Base-by-base conservation (phyloP, 2,888 invertebrate genomes). In the Parasteatoda lunata region DNA sequence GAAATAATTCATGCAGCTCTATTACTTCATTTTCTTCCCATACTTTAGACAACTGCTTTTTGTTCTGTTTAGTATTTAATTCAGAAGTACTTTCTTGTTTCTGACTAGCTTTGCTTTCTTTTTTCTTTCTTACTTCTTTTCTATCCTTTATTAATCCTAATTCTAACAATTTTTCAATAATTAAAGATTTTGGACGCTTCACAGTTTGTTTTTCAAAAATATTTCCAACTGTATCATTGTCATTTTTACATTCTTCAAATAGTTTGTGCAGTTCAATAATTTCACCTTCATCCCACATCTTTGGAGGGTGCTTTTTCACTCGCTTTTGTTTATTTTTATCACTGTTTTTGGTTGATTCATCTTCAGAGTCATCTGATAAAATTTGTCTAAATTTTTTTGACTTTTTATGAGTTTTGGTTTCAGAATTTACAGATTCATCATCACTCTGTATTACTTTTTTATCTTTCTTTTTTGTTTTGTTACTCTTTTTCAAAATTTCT, bases 21-120 rank as follows among this genome's bases (percentile, higher is more conserved):
- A 95, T 94, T 92, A 98, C 97, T 91, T 98, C 95, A 90, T 95
- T 95, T 91, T 97, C 97, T 15, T 94, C 94, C 98, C 98, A 98
- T 13, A 73, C 45, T 68, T 77, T 78, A 11, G 65, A 65, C 6
- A 64, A 13, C 15, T 48, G 54, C 49, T 83, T 76, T 66, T 72
- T 68, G n/a, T 45, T 48, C 59, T 52, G 30, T 48, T 45, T 13
- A 30, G 30, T 30, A 15, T 72, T 59, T 47, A 70, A 8, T n/a
- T 52, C 30, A 54, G 73, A 73, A 11, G 8, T 52, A 52, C 5
- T 54, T 54, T 30, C 73, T 70, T 52, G 52, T 13, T 7, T 8
- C 4, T 9, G 9, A 8, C n/a, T 96, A 86, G 96, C 94, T 93
- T 97, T 97, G 95, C 90, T 90, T 52, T 90, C 91, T 13, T 15